These are phyloP conservation scores for Coccyzus lansbergi DNA, from an alignment of 2,797 vertebrate species.

Conservation along the genomic window DNA sequence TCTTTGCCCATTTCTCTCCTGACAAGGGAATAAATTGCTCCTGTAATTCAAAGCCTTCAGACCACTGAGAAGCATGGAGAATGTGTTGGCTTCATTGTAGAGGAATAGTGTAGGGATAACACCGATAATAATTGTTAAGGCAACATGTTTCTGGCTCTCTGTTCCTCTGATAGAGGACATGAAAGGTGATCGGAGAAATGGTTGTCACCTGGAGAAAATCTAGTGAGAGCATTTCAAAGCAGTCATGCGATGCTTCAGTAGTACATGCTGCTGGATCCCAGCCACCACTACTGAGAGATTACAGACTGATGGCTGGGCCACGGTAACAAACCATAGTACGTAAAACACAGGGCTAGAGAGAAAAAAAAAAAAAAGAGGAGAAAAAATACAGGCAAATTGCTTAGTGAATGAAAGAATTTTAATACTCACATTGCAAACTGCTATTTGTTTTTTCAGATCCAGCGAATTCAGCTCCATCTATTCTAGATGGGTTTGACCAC, in stretches of 20 bases:
- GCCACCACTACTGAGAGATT: neutral
- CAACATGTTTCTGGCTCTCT: neutral
- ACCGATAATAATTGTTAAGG: neutral
- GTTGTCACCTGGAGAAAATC: conserved; percentile 46
- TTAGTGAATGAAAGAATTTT: neutral
- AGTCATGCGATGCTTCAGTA: neutral
- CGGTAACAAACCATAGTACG: neutral
- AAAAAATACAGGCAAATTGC: neutral
- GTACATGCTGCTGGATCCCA: conserved; percentile 9
- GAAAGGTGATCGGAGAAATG: neutral
- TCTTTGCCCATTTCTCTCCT: conserved; percentile 7
- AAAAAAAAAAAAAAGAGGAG: neutral
- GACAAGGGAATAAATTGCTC: neutral
- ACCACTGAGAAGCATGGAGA: neutral
- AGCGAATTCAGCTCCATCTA: conserved; percentile 93
- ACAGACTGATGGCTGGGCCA: neutral
- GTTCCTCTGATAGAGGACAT: neutral
- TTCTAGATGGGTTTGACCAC: conserved; percentile 96
- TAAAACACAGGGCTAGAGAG: neutral
- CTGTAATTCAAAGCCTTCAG: conserved; percentile 38
- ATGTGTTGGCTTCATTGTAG: neutral
- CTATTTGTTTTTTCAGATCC: conserved; percentile 82
- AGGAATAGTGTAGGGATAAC: neutral
- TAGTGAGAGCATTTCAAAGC: conserved; percentile 40
- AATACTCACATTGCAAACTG: neutral